Base-by-base conservation (phyloP, 2,888 invertebrate species). In the Ectemnius lituratus region DNA sequence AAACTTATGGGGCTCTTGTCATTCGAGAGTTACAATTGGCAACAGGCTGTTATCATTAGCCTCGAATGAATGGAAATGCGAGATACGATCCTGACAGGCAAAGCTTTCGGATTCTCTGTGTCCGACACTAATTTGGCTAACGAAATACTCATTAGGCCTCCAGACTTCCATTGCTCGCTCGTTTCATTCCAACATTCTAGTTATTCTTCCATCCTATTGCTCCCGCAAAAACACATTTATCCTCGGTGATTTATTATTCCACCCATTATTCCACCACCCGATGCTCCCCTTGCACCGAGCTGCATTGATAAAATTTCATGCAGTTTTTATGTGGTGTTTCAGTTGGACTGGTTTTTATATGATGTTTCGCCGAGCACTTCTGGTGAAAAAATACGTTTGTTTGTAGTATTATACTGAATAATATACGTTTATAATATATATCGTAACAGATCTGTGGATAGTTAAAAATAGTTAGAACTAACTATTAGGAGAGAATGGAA, bases 291-390 rank as follows among this genome's bases (percentile, higher is more conserved):
- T 37, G n/a, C 59, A n/a, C 14, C 18, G 8, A n/a, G 28, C 8
- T 56, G 56, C 56, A 20, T n/a, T 37, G 59, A 37, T 37, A 20
- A 27, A 58, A 58, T 58, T 58, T 18, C 37, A 37, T 37, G 5
- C 37, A 37, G 37, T 37, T 37, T 37, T 37, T 37, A 8, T 37
- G 37, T 37, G 37, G 6, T 11, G 1, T 8, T 37, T 37, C 11
- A 8, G 37, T 37, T 8, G 0, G 8, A 23, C 23, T 23, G 23
- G 2, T 23, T 23, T 23, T 23, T 23, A 23, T 2, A 23, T 23
- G 23, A 3, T 23, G 23, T 23, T 23, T 23, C 23, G 23, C 23
- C 2, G 23, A 23, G 23, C 23, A 23, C 23, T 23, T 23, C 3
- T 3, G 23, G 23, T 23, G 23, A 23, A 23, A 23, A 23, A 23